These are phyloP conservation scores for Euphydryas editha DNA, from an alignment of 2,888 invertebrate species.

Conservation along the genomic window DNA sequence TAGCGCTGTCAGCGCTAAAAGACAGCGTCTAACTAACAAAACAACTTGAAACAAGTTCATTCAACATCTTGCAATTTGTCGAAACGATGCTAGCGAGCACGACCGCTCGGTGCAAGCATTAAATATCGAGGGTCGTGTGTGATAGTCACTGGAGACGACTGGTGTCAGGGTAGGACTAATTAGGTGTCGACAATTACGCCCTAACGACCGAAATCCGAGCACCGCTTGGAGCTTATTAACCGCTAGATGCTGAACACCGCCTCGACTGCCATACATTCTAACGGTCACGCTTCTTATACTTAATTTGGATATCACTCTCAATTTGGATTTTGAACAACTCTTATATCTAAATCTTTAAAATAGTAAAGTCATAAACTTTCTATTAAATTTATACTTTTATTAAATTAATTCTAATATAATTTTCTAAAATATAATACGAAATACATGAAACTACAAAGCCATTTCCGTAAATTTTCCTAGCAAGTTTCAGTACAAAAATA, in stretches of 20 bases:
- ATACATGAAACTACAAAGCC: no score
- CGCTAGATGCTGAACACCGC: slow-evolving; percentile 51
- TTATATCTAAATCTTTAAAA: neutral
- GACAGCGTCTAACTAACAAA: neutral
- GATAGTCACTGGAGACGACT: slow-evolving; percentile 66
- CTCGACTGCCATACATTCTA: slow-evolving; percentile 38
- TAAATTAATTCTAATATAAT: no score
- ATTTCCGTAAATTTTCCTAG: no score
- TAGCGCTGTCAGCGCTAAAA: no score
- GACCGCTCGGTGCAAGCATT: slow-evolving; percentile 42
- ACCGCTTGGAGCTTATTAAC: slow-evolving; percentile 68
- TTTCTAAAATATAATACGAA: no score
- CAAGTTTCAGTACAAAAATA: no score
- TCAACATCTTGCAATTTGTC: slow-evolving; percentile 2
- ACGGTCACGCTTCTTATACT: neutral
- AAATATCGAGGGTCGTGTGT: slow-evolving; percentile 72
- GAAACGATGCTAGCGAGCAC: slow-evolving; percentile 10
- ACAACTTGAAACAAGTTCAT: neutral
- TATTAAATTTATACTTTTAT: no score
- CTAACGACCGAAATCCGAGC: slow-evolving; percentile 78
- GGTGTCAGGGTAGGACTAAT: slow-evolving; percentile 68
- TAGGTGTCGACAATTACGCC: slow-evolving; percentile 77
- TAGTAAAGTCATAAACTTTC: no score
- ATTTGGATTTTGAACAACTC: neutral
- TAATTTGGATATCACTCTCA: neutral